Conservation (phyloP, 2,888 invertebrate genomes). For the Cheilosia vernalis region DNA sequence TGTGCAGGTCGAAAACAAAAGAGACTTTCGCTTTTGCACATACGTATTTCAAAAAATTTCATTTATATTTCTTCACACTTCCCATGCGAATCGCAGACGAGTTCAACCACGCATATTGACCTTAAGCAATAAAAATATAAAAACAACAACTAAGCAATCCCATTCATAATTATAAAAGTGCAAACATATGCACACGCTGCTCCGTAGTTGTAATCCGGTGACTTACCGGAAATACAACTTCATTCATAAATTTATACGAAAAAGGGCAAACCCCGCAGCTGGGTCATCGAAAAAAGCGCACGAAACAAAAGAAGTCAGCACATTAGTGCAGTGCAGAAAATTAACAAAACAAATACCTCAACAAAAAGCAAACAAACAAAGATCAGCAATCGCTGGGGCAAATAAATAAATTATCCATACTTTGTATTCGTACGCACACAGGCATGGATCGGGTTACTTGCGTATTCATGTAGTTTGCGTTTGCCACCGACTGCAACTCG, state of each 20-base stretch:
- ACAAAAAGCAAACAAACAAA: slow-evolving; percentile 15
- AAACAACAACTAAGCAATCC: slow-evolving; percentile 34
- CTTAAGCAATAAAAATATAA: not conserved
- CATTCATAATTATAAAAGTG: slow-evolving; percentile 3
- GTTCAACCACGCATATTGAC: slow-evolving; percentile 36
- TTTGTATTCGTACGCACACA: slow-evolving; percentile 55
- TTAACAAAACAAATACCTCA: slow-evolving; percentile 26
- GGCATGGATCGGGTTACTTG: slow-evolving; percentile 47
- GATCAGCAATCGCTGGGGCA: slow-evolving; percentile 41
- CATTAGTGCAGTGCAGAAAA: slow-evolving; percentile 13
- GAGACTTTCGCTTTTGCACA: too few species aligned
- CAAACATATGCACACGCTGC: slow-evolving; percentile 15
- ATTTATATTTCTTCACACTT: too few species aligned
- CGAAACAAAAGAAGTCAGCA: slow-evolving; percentile 18
- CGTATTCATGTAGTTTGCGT: slow-evolving; percentile 47
- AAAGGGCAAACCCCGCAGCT: slow-evolving; percentile 36
- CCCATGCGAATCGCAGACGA: not conserved
- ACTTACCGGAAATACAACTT: slow-evolving; percentile 67
- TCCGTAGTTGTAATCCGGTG: slow-evolving; percentile 33
- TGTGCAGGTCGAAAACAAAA: too few species aligned
- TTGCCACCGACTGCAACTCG: slow-evolving; percentile 36
- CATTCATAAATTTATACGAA: slow-evolving; percentile 61
- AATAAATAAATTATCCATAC: slow-evolving; percentile 51
- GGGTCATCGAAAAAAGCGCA: slow-evolving; percentile 48
- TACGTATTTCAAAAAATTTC: too few species aligned